Evolutionary conservation across 2,888 invertebrate species (phyloP), one percentile per base, ranked within the genome.

Genomic region (Ectemnius lituratus): DNA sequence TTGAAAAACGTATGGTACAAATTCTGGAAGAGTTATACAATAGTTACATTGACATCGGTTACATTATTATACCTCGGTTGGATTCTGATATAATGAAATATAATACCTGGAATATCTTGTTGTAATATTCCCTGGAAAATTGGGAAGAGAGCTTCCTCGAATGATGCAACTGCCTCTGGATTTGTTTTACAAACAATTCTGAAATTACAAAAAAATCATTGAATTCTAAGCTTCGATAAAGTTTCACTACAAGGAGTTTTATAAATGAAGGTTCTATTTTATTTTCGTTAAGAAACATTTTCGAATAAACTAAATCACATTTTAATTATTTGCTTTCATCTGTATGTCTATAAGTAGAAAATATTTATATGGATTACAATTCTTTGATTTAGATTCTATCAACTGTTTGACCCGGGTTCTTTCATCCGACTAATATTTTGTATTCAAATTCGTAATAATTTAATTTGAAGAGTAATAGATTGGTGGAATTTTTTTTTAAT

Each of bases 1-100:
- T 96, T 99, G 99, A 91, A 99, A 99, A 61, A 98, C 97, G 91
- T 99, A 99, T 0, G 99, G 99, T 91, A 99, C 96, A 92, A 99
- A 99, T 91, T 99, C 99, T 94, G 93, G 28, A 90, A 37, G 1
- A 8, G 92, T 73, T 83, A 74, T 81, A 75, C 75, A 67, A 23
- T 20, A 61, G 1, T 59, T 28, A 47, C 47, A 16, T 67, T 67
- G 1, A 3, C 23, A 23, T 23, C 23, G 3, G 3, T 23, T 23
- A 23, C 23, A 23, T 23, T 23, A 23, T 23, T 23, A 37, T 37
- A 27, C 13, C 5, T 3, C 4, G 8, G 28, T 62, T 5, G 1
- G 16, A 18, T 66, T 13, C 13, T 16, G 4, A 27, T 52, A 2
- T 56, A 6, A 58, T 2, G 0, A 62, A 62, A 68, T 62, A 65